phyloP scores from a whole-genome alignment of 2,113 vertebrate species.

The Gallinago undulata region DNA sequence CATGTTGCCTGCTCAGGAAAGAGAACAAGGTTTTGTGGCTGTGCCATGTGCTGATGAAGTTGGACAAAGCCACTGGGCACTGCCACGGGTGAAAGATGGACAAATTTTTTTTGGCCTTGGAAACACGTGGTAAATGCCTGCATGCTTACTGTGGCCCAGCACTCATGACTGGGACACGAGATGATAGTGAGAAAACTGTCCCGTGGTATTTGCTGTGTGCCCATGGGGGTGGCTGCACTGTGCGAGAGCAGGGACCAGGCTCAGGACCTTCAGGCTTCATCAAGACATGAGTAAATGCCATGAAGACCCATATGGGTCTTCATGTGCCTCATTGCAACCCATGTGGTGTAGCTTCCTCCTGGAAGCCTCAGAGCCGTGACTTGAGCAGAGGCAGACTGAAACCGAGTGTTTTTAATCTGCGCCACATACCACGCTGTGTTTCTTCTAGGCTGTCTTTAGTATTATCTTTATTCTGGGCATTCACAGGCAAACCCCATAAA shows the following conservation, averaged over 20 bases:
- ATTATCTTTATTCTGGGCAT: neutral
- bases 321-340: accelerated
- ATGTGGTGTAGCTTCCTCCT: neutral
- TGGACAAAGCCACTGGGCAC: accelerated
- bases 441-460: neutral
- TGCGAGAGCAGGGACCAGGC: neutral
- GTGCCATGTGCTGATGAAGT: neutral
- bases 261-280: neutral
- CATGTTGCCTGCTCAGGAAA: neutral
- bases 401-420: neutral
- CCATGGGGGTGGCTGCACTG: accelerated
- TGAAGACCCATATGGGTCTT: neutral
- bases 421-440: neutral
- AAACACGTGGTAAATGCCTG: neutral
- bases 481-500: neutral
- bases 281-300: accelerated
- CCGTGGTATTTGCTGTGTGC: neutral
- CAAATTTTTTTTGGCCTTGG: neutral
- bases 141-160: accelerated
- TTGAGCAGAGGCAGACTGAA: neutral
- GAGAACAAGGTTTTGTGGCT: neutral
- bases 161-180: neutral
- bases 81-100: neutral
- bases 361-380: neutral
- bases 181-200: neutral